Evolutionary conservation across 2,113 vertebrate species (phyloP).

Genomic region (Corapipo altera): DNA sequence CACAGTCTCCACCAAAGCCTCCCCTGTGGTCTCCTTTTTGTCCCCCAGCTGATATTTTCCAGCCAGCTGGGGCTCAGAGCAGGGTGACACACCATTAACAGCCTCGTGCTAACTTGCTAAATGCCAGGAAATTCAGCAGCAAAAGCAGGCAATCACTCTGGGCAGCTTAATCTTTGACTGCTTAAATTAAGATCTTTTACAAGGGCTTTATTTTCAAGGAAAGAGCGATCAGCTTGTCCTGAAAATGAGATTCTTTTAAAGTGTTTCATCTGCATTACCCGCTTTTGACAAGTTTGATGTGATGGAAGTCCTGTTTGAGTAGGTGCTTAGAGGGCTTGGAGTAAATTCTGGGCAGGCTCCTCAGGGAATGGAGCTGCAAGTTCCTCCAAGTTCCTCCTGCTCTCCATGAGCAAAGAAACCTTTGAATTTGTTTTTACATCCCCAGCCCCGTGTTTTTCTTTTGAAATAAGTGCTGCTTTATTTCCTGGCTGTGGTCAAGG

Average conservation of each 20-base stretch:
- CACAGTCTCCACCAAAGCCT: neutral
- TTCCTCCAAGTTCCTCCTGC: neutral
- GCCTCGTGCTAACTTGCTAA: neutral
- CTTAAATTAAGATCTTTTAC: slow-evolving; percentile 64
- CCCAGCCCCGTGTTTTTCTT: neutral
- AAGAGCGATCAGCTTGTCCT: slow-evolving; percentile 57
- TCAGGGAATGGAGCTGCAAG: slow-evolving; percentile 7
- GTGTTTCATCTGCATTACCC: slow-evolving; percentile 62
- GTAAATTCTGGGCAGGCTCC: slow-evolving; percentile 27
- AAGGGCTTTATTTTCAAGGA: slow-evolving; percentile 55
- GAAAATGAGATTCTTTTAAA: slow-evolving; percentile 61
- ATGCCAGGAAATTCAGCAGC: neutral
- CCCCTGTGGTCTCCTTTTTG: neutral
- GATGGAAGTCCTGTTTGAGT: slow-evolving; percentile 29
- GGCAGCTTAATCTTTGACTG: slow-evolving; percentile 55
- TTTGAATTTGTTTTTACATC: neutral
- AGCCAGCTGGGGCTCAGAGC: neutral
- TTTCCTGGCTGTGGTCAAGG: neutral
- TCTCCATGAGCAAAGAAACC: neutral
- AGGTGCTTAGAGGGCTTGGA: neutral
- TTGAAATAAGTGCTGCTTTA: neutral
- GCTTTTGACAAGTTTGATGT: neutral
- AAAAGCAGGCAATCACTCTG: slow-evolving; percentile 34
- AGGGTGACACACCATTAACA: neutral
- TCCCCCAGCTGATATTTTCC: neutral